phyloP scores from a whole-genome alignment of 2,113 vertebrate genomes.

The Coturnix japonica region DNA sequence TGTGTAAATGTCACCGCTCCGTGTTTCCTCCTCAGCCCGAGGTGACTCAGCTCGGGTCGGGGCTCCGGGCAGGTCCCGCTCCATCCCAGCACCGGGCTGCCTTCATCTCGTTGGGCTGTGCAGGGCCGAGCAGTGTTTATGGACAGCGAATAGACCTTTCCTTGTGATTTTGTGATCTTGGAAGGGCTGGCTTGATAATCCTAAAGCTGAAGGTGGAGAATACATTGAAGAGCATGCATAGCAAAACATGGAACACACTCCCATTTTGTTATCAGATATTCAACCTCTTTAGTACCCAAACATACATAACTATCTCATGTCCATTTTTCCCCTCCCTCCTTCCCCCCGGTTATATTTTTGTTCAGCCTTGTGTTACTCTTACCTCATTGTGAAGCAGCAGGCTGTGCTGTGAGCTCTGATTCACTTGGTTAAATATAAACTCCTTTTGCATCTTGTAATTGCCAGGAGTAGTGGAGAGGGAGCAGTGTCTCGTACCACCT shows the following conservation, averaged over 20 bases:
- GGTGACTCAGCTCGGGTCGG: constrained; percentile 47
- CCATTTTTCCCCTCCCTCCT: neutral
- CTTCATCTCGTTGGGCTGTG: neutral
- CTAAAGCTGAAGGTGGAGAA: neutral
- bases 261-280: neutral
- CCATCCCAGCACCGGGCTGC: neutral
- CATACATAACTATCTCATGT: accelerated
- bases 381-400: neutral
- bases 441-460: neutral
- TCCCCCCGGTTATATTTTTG: neutral
- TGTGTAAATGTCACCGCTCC: too few species aligned
- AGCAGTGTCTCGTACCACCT: neutral
- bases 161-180: neutral
- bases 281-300: neutral
- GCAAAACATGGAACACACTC: neutral
- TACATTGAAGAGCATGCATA: neutral
- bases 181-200: neutral
- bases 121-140: neutral
- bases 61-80: neutral
- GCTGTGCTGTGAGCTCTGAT: neutral
- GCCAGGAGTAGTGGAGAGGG: neutral
- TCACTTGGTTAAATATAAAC: neutral
- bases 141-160: neutral
- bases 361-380: neutral
- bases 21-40: neutral